Conservation (phyloP, 2,888 invertebrate genomes). For the Acanthopleura granulata region DNA sequence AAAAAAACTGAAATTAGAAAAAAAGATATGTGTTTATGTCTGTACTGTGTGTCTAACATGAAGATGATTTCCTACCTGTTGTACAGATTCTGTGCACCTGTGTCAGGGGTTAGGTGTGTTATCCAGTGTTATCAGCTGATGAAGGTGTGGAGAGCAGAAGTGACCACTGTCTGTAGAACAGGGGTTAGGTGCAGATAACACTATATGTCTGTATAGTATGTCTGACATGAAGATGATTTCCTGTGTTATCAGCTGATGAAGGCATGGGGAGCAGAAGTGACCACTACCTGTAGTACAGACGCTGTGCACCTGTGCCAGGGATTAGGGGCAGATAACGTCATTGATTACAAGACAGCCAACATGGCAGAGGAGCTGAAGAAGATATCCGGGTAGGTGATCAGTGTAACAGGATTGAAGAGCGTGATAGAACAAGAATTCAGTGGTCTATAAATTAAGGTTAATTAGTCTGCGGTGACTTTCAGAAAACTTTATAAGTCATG, state of each 20-base stretch:
- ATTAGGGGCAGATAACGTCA: conserved; percentile 79
- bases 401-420: not conserved
- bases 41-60: too few relatives aligned
- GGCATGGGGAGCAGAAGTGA: conserved; percentile 80
- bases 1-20: too few relatives aligned
- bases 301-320: conserved; percentile 76
- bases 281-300: conserved; percentile 82
- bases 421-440: not conserved
- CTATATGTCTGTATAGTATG: not conserved
- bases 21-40: too few relatives aligned
- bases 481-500: too few relatives aligned
- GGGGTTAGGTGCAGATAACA: too few relatives aligned
- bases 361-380: conserved; percentile 73
- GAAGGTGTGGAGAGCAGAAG: conserved; percentile 80
- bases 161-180: conserved; percentile 81
- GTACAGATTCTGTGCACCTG: too few relatives aligned
- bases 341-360: conserved; percentile 81
- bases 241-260: conserved; percentile 73
- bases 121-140: conserved; percentile 72
- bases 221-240: not conserved
- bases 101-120: too few relatives aligned
- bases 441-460: too few relatives aligned
- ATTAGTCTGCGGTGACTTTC: too few relatives aligned
- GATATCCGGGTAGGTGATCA: conserved; percentile 74
- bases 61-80: too few relatives aligned